Conservation (phyloP, 2,113 vertebrate genomes). For the Motacilla tschutschensis region DNA sequence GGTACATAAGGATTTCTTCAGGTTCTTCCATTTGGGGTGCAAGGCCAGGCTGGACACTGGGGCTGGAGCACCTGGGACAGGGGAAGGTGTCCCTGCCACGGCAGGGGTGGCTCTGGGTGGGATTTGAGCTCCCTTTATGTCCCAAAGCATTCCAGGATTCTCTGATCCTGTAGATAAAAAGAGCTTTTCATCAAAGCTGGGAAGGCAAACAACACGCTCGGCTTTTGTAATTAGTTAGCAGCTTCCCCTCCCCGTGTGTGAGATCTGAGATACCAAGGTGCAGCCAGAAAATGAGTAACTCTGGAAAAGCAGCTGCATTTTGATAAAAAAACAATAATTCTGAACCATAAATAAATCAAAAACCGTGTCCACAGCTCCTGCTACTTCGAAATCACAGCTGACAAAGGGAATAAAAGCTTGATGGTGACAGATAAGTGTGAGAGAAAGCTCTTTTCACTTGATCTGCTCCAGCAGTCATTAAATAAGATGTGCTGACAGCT, state of each 20-base stretch:
- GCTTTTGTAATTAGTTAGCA: background rate
- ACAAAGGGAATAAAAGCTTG: conserved; percentile 33
- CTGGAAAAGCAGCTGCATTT: background rate
- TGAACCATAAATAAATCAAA: conserved; percentile 12
- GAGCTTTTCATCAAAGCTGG: background rate
- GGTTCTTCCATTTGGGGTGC: background rate
- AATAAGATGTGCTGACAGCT: conserved; percentile 43
- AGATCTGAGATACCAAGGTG: background rate
- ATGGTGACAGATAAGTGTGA: background rate
- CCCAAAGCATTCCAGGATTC: background rate
- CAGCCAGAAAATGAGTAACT: background rate
- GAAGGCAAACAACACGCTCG: no score
- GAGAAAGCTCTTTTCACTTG: conserved; percentile 35
- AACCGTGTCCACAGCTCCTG: background rate
- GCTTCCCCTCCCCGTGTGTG: background rate
- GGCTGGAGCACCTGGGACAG: background rate
- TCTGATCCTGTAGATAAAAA: background rate
- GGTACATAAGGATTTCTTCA: rapidly evolving
- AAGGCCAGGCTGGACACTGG: background rate
- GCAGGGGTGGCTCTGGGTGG: rapidly evolving
- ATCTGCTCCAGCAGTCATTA: conserved; percentile 53
- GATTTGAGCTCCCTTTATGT: rapidly evolving
- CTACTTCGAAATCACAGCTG: conserved; percentile 25
- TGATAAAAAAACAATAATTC: background rate
- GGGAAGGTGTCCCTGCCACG: background rate